Percentiles rank a stretch among this genome's conserved stretches.
These are phyloP conservation scores for Sorex fumeus DNA, from an alignment of 2,113 vertebrate genomes.

Conservation along the genomic window DNA sequence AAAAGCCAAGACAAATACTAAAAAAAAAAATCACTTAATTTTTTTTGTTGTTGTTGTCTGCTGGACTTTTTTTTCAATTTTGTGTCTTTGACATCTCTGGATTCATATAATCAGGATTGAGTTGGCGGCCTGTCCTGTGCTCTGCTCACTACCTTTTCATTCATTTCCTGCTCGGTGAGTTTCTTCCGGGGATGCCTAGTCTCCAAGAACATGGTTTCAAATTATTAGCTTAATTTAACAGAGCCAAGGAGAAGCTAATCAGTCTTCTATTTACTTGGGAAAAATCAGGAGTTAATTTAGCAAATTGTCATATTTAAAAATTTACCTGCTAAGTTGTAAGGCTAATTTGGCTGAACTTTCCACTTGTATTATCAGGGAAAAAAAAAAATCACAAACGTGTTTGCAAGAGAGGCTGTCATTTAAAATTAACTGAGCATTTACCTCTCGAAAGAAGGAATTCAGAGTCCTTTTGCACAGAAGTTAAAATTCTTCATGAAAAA, in stretches of 20 bases:
- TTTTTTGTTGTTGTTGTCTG: too few relatives aligned
- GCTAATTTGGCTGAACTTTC: constrained; percentile 39
- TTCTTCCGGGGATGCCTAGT: not conserved
- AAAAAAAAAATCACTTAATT: too few relatives aligned
- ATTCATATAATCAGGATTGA: not conserved
- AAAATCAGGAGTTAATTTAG: constrained; percentile 50
- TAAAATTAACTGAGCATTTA: constrained; percentile 50
- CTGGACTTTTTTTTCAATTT: not conserved
- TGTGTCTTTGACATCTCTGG: not conserved
- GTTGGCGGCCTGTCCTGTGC: not conserved
- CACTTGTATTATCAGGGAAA: not conserved
- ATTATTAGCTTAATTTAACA: not conserved
- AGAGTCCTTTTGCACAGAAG: not conserved
- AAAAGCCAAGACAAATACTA: not conserved
- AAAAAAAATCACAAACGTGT: constrained; percentile 22
- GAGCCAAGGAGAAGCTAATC: not conserved
- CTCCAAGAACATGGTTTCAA: not conserved
- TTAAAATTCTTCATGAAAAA: constrained; percentile 50
- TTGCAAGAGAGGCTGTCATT: not conserved
- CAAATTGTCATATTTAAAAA: constrained; percentile 38
- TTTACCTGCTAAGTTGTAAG: not conserved
- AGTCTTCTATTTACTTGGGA: constrained; percentile 19
- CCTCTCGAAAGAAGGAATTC: not conserved
- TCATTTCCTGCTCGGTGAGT: not conserved
- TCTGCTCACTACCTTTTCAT: not conserved